Percentiles rank a stretch among this genome's conserved stretches.
Evolutionary conservation across 2,797 vertebrate species (phyloP).

Genomic region (Aselliscus stoliczkanus): DNA sequence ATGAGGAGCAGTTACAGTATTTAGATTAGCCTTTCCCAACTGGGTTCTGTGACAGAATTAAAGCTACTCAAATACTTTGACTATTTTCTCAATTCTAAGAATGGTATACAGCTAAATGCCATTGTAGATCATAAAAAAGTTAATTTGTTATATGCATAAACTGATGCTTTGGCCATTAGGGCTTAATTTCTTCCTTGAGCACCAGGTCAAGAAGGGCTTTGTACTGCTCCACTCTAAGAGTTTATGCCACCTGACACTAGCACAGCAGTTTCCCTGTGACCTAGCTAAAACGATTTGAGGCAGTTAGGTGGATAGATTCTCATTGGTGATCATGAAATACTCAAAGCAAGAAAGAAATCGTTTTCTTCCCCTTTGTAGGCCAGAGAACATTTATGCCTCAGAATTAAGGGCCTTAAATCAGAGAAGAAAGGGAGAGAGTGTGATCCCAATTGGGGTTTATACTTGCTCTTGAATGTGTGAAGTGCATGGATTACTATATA

Average conservation of each 20-base stretch:
- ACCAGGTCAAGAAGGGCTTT: neutral
- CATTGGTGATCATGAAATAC: neutral
- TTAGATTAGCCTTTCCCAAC: neutral
- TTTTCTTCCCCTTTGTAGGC: neutral
- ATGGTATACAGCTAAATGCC: neutral
- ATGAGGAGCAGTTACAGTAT: neutral
- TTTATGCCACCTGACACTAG: neutral
- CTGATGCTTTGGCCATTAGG: neutral
- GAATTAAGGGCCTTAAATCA: neutral
- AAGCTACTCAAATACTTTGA: neutral
- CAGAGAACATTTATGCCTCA: constrained; percentile 13
- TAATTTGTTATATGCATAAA: neutral
- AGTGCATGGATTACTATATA: constrained; percentile 31
- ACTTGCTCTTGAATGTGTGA: constrained; percentile 53
- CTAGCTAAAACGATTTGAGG: neutral
- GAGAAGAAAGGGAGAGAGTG: constrained; percentile 26
- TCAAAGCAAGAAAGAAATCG: constrained; percentile 21
- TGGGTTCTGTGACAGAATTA: constrained; percentile 32
- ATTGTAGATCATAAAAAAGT: neutral
- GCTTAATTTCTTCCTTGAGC: constrained; percentile 42
- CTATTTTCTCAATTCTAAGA: constrained; percentile 29
- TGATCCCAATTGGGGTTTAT: neutral
- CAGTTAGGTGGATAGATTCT: neutral
- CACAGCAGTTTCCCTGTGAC: neutral
- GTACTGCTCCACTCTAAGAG: neutral